Evolutionary conservation across 1,140 invertebrate species (phyloP), one percentile per base, ranked within the genome.

Genomic region (Hermetia illucens): DNA sequence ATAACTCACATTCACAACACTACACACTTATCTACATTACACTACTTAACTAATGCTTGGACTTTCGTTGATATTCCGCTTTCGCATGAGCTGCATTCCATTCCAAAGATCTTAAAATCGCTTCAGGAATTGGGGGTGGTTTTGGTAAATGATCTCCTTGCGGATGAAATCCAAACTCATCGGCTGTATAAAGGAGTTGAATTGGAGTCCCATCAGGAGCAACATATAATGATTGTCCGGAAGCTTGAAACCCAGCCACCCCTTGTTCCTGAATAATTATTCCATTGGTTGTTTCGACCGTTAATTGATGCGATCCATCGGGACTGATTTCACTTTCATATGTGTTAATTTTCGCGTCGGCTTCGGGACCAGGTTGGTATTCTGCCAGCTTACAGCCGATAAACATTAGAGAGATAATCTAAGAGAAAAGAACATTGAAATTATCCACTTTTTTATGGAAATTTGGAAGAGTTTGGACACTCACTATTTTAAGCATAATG

Each of bases 261-360:
- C 68, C 69, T 36, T 55, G 51, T 31, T 70, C 70, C 41, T 68
- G 58, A 3, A 57, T 66, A 22, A 58, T 51, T 42, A 71, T 70
- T 8, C 70, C 70, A 46, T 72, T 69, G 10, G 56, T 68, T 36
- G 68, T 68, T 41, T 68, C 50, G 46, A 72, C 75, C 16, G 19
- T 25, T 10, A 22, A 39, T 33, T 32, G 29, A 27, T 39, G 34
- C 44, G 67, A 74, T 41, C 61, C 68, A 40, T 69, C 66, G 27
- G 64, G 64, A 47, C 62, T 63, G 40, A 66, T 61, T 48, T 65
- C 65, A 27, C 66, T 59, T 35, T 63, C 63, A 35, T 68, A 65
- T 2, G 12, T 33, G n/a, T n/a, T n/a, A n/a, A n/a, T n/a, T n/a
- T n/a, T n/a, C n/a, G n/a, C n/a, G n/a, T n/a, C n/a, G n/a, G n/a